Base-by-base conservation (phyloP, 1,140 invertebrate genomes). In the Andrena cerasifolii region DNA sequence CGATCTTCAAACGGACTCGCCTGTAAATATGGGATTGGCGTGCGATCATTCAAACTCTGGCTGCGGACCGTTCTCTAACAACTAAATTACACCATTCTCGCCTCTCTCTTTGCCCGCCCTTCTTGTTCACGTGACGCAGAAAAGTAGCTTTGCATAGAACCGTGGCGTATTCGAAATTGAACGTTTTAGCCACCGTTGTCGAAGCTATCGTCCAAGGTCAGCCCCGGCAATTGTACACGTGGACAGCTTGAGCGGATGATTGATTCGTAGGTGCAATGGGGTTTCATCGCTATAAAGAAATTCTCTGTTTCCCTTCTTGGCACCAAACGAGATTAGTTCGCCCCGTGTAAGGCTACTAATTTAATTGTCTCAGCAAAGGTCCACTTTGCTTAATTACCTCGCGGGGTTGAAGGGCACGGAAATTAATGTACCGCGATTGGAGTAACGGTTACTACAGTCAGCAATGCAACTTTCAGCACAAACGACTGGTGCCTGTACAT, bases 101-200 rank as follows among this genome's bases (percentile, higher is more conserved):
- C 10, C 1, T 70, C 36, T 18, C 10, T 6, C 12, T 53, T 24
- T 51, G 18, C 14, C 10, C 26, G 1, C 21, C 47, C 18, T 31
- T 56, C 18, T 47, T 7, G 33, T 36, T 45, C 66, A 56, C 28
- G 24, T 61, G 67, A 31, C 66, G 43, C 21, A 45, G 33, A 31
- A 59, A 5, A 53, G 80, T 61, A n/a, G 1, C 16, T 43, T 58
- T 21, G 45, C 45, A 68, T 58, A 58, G 33, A 79, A 59, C 12
- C 53, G 8, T 24, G 14, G 6, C 18, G 16, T 36, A 59, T 59
- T 79, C 80, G 49, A 83, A 83, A 78, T 51, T 72, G 26, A 47
- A 54, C 43, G 53, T 36, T 10, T n/a, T 14, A 28, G 40, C 10
- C 62, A 51, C 40, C 43, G 21, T 21, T 33, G 51, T 7, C 33